Evolutionary conservation across 2,888 invertebrate species (phyloP).

Genomic region (Cyclophora punctaria): DNA sequence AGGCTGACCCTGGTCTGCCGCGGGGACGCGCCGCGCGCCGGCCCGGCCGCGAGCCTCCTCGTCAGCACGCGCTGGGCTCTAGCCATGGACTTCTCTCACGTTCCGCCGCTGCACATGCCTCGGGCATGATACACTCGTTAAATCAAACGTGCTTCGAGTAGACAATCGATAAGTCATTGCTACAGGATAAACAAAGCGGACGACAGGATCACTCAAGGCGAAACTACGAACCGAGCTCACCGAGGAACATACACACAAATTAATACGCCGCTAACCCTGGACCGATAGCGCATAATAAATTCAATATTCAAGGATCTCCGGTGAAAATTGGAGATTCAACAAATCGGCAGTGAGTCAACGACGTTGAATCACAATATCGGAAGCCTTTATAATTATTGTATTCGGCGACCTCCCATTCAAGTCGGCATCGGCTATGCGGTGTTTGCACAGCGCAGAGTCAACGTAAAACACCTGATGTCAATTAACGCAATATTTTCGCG

Average conservation of each 20-base stretch:
- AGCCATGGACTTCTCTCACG: not conserved
- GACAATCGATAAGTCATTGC: slow-evolving; percentile 12
- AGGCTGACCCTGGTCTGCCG: not conserved
- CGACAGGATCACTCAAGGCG: not conserved
- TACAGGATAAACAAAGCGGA: slow-evolving; percentile 9
- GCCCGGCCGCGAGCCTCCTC: too few species aligned
- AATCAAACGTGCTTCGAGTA: slow-evolving; percentile 8
- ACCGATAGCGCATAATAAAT: too few species aligned
- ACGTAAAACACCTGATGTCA: slow-evolving; percentile 18
- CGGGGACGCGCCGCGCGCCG: too few species aligned
- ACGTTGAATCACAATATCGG: slow-evolving; percentile 25
- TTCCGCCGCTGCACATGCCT: too few species aligned
- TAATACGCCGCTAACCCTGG: too few species aligned
- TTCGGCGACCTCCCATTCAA: slow-evolving; percentile 29
- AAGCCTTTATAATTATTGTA: slow-evolving; percentile 20
- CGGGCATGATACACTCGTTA: not conserved
- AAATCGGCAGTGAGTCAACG: slow-evolving; percentile 27
- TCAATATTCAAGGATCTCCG: slow-evolving; percentile 4
- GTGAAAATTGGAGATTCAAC: slow-evolving; percentile 13
- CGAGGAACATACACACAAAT: too few species aligned
- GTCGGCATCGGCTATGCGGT: slow-evolving; percentile 15
- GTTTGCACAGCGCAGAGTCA: slow-evolving; percentile 17
- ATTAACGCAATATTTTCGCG: slow-evolving; percentile 14
- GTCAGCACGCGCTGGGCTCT: not conserved
- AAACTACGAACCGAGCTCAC: too few species aligned